phyloP scores from a whole-genome alignment of 1,140 invertebrate species.

The Amyelois transitella region DNA sequence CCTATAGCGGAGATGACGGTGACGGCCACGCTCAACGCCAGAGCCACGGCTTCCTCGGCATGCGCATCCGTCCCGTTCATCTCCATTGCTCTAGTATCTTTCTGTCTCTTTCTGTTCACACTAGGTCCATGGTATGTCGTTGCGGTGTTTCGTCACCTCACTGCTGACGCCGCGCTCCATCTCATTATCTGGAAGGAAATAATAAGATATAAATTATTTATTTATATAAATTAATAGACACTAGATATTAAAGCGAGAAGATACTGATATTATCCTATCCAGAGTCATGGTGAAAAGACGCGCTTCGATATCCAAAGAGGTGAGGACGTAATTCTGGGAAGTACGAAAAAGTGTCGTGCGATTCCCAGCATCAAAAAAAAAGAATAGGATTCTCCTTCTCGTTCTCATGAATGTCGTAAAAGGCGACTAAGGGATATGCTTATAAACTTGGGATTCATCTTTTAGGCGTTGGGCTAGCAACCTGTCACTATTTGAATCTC shows the following conservation, averaged over 20 bases:
- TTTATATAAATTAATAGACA: not conserved
- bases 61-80: conserved; percentile 63
- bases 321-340: too few relatives aligned
- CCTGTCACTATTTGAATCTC: too few relatives aligned
- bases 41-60: conserved; percentile 66
- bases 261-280: conserved; percentile 11
- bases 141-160: conserved; percentile 42
- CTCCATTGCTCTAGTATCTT: conserved; percentile 32
- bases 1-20: conserved; percentile 76
- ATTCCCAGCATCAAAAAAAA: too few relatives aligned
- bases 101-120: conserved; percentile 25
- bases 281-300: too few relatives aligned
- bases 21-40: conserved; percentile 75
- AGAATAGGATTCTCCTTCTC: too few relatives aligned
- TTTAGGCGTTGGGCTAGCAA: too few relatives aligned
- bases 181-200: conserved; percentile 41
- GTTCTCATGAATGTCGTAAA: too few relatives aligned
- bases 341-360: too few relatives aligned
- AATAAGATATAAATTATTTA: conserved; percentile 3
- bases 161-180: conserved; percentile 59
- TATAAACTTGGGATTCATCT: too few relatives aligned
- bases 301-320: too few relatives aligned
- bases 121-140: conserved; percentile 23
- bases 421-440: too few relatives aligned
- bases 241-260: not conserved